Conservation (phyloP, 2,888 invertebrate species). For the Lacanobia oleracea region DNA sequence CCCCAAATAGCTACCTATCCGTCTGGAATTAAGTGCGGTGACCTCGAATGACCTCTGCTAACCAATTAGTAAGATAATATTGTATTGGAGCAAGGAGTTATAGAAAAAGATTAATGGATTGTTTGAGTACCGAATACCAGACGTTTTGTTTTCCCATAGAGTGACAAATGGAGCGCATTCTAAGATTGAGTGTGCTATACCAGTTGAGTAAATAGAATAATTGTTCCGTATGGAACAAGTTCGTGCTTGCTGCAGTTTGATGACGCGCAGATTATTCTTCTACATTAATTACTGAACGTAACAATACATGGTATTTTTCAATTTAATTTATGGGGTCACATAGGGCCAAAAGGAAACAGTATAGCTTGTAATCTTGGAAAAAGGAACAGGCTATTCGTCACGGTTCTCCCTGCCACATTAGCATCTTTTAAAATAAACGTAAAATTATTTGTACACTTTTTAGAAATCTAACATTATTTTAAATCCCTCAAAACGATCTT, state of each 20-base stretch:
- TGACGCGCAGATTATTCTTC: too few species aligned
- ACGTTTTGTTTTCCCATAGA: conserved; percentile 12
- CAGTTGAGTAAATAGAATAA: not conserved
- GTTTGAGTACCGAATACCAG: conserved; percentile 12
- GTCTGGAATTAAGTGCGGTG: conserved; percentile 6
- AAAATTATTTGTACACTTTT: too few species aligned
- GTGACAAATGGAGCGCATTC: conserved; percentile 11
- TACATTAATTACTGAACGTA: too few species aligned
- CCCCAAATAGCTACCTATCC: conserved; percentile 20
- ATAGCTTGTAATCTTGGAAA: too few species aligned
- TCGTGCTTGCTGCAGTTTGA: not conserved
- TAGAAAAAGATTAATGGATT: conserved; percentile 7
- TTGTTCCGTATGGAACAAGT: not conserved
- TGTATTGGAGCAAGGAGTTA: not conserved
- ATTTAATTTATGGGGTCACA: too few species aligned
- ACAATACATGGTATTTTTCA: too few species aligned
- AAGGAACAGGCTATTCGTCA: too few species aligned
- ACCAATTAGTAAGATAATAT: conserved; percentile 25
- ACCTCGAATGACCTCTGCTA: conserved; percentile 11
- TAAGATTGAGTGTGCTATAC: not conserved
- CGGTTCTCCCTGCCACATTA: too few species aligned
- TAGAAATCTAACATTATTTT: too few species aligned
- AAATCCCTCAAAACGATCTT: not conserved
- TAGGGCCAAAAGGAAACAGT: too few species aligned
- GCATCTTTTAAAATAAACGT: too few species aligned